These are phyloP conservation scores for Echiichthys vipera DNA, from an alignment of 2,797 vertebrate genomes.

Conservation along the genomic window DNA sequence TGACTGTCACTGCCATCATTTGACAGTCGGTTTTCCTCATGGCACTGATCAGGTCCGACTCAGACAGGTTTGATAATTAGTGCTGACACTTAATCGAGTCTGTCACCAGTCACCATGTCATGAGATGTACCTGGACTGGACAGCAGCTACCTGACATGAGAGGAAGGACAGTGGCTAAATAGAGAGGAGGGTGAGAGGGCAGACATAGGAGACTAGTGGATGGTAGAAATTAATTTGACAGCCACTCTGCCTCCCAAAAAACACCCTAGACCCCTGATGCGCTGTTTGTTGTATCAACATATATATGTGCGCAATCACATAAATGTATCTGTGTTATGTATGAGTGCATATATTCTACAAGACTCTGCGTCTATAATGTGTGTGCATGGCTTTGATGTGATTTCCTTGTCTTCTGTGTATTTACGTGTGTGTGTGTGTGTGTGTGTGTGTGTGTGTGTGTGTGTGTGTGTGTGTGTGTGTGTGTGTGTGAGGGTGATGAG, in stretches of 20 bases:
- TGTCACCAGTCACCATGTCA: constrained; percentile 10
- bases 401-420: not conserved
- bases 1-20: not conserved
- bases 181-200: constrained; percentile 5
- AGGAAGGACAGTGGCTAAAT: constrained; percentile 2
- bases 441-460: constrained; percentile 25
- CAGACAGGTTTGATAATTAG: constrained; percentile 12
- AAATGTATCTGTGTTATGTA: constrained; percentile 28
- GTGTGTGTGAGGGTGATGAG: constrained; percentile 87
- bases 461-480: constrained; percentile 47
- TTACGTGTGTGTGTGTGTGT: not conserved
- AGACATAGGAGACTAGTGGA: constrained; percentile 3
- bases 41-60: constrained; percentile 1
- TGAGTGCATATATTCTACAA: constrained; percentile 42
- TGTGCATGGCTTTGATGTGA: not conserved
- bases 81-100: constrained; percentile 9
- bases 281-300: constrained; percentile 79
- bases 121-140: constrained; percentile 48
- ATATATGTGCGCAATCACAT: constrained; percentile 61
- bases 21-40: not conserved
- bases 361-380: constrained; percentile 32
- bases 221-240: constrained; percentile 55
- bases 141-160: constrained; percentile 42
- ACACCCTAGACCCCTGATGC: not conserved
- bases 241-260: constrained; percentile 21